Evolutionary conservation across 2,888 invertebrate species (phyloP).

Genomic region (Seira sanloemensis): DNA sequence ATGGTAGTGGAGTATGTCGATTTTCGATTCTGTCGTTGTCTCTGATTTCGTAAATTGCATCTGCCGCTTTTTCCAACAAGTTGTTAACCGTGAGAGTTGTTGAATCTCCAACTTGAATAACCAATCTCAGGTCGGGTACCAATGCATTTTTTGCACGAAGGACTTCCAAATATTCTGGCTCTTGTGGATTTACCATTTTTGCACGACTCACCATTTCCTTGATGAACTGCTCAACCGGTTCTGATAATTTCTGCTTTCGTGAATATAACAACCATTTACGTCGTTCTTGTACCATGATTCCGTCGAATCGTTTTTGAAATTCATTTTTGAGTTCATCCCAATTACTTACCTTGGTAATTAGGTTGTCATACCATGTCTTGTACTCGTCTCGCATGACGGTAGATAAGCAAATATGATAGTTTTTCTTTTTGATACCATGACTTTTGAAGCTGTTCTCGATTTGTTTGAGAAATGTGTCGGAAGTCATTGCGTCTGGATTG

Average conservation of each 20-base stretch:
- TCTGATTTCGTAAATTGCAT: neutral
- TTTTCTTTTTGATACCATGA: neutral
- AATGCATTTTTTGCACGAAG: constrained; percentile 1
- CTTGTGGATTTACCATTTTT: constrained; percentile 19
- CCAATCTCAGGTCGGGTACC: neutral
- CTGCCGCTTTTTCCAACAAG: constrained; percentile 8
- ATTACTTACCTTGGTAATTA: neutral
- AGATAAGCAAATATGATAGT: constrained; percentile 5
- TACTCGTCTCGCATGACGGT: constrained; percentile 23
- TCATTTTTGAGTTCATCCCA: constrained; percentile 32
- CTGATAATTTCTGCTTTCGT: neutral
- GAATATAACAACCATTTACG: constrained; percentile 2
- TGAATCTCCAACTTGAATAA: neutral
- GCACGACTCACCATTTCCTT: constrained; percentile 27
- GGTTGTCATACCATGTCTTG: constrained; percentile 38
- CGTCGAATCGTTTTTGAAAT: constrained; percentile 13
- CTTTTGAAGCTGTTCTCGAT: constrained; percentile 7
- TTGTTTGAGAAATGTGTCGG: constrained; percentile 11
- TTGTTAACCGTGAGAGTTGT: neutral
- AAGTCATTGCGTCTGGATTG: constrained; percentile 20
- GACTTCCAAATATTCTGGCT: neutral
- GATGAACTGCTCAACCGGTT: constrained; percentile 33
- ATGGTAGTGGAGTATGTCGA: constrained; percentile 7
- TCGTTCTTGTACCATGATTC: neutral
- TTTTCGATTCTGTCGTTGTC: neutral